Evolutionary conservation across 1,140 invertebrate species (phyloP), one percentile per base, ranked within the genome.

Genomic region (Neuroterus valhalla): DNA sequence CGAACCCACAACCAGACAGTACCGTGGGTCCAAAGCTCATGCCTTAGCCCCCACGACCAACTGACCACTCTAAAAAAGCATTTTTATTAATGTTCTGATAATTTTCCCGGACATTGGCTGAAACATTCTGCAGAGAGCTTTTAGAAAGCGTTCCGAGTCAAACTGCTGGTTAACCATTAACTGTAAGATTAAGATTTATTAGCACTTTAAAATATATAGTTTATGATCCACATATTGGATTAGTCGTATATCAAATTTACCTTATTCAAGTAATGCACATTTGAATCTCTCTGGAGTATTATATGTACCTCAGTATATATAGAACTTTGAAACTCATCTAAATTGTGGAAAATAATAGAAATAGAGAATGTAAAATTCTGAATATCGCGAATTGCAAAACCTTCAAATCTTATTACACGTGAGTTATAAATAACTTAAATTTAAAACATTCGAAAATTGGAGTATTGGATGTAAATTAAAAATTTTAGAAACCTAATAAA

Each of bases 211-310:
- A 23, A 12, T 62, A 26, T 31, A 62, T 23, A 10, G 6, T 38
- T 38, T 38, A 38, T 26, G 31, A 62, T 62, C 15, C 31, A 6
- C 14, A 23, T 6, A 31, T 23, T 62, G 10, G 55, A 12, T 62
- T 23, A 62, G 55, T 62, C 55, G 55, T 62, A n/a, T 62, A 62
- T 62, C 26, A 62, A 62, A 26, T 62, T 23, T 62, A 31, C 55
- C 31, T 38, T 38, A 62, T 26, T n/a, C 55, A n/a, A 38, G 55
- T 62, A 23, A 62, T 23, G 55, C 55, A 62, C 21, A n/a, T 62
- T 26, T 23, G 55, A 62, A 31, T 38, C 26, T 23, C 55, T 62
- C 55, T 62, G 15, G 26, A 62, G 55, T 17, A 50, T 62, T 62
- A 62, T 62, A 8, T 62, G 31, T 26, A 31, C 26, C 12, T 31